Evolutionary conservation across 2,113 vertebrate genomes (phyloP).

Genomic region (Leptocoma aspasia): DNA sequence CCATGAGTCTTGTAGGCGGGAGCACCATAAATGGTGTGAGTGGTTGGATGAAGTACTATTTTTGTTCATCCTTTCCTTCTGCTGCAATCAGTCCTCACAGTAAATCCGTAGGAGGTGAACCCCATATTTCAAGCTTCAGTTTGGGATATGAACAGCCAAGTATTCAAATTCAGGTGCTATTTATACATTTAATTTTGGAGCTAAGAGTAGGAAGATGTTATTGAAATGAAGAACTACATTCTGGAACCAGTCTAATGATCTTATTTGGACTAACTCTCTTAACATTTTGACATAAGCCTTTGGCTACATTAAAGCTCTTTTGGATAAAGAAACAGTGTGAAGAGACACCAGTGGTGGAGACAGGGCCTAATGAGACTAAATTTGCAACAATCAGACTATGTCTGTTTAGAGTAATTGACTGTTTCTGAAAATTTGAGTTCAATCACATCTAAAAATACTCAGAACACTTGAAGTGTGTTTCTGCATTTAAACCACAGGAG

Average conservation of each 20-base stretch:
- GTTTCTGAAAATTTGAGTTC: not conserved
- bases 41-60: conserved; percentile 43
- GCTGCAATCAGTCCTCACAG: conserved; percentile 6
- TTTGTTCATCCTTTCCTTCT: conserved; percentile 31
- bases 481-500: not conserved
- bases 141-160: not conserved
- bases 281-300: not conserved
- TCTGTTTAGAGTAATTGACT: not conserved
- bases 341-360: not conserved
- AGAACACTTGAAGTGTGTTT: not conserved
- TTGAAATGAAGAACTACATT: not conserved
- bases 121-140: not conserved
- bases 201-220: not conserved
- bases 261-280: not conserved
- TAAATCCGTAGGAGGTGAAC: not conserved
- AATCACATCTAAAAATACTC: not conserved
- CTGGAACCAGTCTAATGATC: not conserved
- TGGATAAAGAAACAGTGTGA: not conserved
- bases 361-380: not conserved
- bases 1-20: not conserved
- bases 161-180: not conserved
- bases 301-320: not conserved
- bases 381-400: not conserved
- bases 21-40: conserved; percentile 34
- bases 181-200: not conserved